Evolutionary conservation across 2,113 vertebrate genomes (phyloP).

Genomic region (Chrysemys picta): DNA sequence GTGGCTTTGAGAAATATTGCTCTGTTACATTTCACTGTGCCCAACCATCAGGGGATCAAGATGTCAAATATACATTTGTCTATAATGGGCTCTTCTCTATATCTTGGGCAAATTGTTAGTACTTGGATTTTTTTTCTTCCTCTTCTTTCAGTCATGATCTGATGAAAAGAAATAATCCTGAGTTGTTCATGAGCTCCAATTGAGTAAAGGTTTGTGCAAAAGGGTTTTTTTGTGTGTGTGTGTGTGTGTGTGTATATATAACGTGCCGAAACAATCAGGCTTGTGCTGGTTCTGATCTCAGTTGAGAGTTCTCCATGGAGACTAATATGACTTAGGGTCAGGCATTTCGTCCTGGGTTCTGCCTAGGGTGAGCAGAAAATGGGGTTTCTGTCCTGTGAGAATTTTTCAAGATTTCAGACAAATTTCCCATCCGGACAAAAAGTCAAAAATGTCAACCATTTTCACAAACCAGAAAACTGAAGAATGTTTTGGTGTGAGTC

Average conservation of each 20-base stretch:
- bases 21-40: background rate
- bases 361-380: background rate
- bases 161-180: background rate
- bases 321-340: background rate
- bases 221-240: background rate
- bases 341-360: background rate
- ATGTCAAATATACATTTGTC: background rate
- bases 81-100: background rate
- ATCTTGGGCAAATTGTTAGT: accelerated
- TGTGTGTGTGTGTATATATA: too few species aligned
- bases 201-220: background rate
- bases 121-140: background rate
- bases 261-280: background rate
- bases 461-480: background rate
- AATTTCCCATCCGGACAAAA: background rate
- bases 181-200: background rate
- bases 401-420: background rate
- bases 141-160: background rate
- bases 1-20: background rate
- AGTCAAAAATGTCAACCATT: background rate
- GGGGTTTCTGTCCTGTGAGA: background rate
- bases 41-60: accelerated
- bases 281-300: background rate
- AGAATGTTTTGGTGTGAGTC: background rate
- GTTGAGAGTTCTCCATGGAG: background rate